These are phyloP conservation scores for Chloroceryle inda DNA, from an alignment of 2,797 vertebrate species.

Conservation along the genomic window DNA sequence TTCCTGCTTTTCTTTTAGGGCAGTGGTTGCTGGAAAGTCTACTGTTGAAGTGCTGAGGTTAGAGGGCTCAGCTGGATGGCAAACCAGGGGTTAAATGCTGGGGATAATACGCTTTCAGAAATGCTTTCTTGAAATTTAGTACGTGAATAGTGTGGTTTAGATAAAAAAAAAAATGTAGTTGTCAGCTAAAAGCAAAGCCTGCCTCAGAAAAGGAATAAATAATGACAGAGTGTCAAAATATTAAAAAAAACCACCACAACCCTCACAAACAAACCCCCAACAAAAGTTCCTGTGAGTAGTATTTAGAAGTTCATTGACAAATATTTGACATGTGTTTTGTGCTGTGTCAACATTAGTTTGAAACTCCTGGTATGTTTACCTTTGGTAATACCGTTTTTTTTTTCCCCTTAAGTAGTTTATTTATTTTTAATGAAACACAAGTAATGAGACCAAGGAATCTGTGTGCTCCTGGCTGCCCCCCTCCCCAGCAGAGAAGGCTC, in stretches of 20 bases:
- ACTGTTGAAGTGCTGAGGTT: constrained; percentile 12
- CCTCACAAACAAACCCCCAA: background rate
- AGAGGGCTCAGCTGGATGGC: constrained; percentile 24
- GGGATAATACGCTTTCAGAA: constrained; percentile 37
- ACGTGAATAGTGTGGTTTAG: background rate
- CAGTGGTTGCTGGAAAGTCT: constrained; percentile 8
- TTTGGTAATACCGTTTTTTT: background rate
- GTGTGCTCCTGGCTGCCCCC: fast-evolving
- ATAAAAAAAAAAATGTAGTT: background rate
- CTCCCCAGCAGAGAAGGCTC: background rate
- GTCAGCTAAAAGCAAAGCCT: background rate
- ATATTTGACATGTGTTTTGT: constrained; percentile 37
- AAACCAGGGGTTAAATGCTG: constrained; percentile 14
- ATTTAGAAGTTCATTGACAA: constrained; percentile 35
- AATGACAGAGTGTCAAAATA: constrained; percentile 36
- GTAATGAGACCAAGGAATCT: background rate
- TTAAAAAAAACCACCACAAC: background rate
- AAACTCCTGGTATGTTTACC: constrained; percentile 28
- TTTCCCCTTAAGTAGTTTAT: constrained; percentile 9
- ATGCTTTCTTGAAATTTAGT: background rate
- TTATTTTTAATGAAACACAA: constrained; percentile 43
- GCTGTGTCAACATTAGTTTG: constrained; percentile 38
- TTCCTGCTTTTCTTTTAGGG: background rate
- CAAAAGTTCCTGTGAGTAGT: constrained; percentile 8
- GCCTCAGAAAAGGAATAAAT: constrained; percentile 13